phyloP scores from a whole-genome alignment of 2,113 vertebrate species.

The Melierax canorus region DNA sequence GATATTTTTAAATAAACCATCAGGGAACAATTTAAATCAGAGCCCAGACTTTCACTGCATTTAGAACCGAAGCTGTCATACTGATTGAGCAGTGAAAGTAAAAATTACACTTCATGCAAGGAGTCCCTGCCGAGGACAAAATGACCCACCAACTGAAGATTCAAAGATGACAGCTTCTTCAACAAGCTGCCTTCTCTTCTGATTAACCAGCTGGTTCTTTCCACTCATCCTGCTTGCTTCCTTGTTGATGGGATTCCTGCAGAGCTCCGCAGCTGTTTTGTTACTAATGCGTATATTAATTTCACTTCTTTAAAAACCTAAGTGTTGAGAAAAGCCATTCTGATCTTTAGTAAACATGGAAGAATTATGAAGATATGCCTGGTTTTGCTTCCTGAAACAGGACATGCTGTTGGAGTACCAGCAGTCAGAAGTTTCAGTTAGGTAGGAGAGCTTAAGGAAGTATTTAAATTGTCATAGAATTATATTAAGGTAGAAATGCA shows the following conservation, averaged over 20 bases:
- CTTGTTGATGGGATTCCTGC: slow-evolving; percentile 59
- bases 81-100: slow-evolving; percentile 42
- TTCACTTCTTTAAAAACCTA: slow-evolving; percentile 18
- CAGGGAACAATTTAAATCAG: slow-evolving; percentile 22
- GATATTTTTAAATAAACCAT: background rate
- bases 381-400: background rate
- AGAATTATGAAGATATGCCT: background rate
- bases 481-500: background rate
- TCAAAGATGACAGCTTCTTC: slow-evolving; percentile 54
- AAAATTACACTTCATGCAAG: slow-evolving; percentile 54
- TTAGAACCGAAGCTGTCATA: slow-evolving; percentile 46
- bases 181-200: slow-evolving; percentile 47
- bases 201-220: slow-evolving; percentile 52
- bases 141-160: slow-evolving; percentile 59
- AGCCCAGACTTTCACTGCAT: slow-evolving; percentile 17
- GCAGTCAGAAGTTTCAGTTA: background rate
- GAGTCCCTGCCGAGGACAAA: slow-evolving; percentile 66
- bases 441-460: background rate
- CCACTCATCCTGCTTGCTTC: slow-evolving; percentile 1
- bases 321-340: slow-evolving; percentile 14
- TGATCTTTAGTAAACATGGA: background rate
- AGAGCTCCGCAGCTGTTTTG: slow-evolving; percentile 51
- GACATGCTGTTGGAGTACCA: background rate
- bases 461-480: background rate
- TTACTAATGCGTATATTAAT: slow-evolving; percentile 51